Base-by-base conservation (phyloP, 2,888 invertebrate species). In the Xestia sexstrigata region DNA sequence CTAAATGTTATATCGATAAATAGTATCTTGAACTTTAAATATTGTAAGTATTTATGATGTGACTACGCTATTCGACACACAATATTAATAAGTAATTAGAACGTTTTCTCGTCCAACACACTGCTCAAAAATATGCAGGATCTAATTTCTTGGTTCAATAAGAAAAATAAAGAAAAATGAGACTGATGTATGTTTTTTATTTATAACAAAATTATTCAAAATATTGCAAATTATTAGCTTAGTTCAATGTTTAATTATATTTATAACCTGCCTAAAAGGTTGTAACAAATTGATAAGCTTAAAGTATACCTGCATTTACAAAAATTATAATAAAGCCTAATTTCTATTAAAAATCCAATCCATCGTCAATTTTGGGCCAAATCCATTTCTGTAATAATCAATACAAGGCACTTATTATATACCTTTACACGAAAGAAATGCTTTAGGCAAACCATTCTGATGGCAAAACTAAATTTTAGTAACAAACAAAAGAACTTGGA, bases 131-230 rank as follows among this genome's bases (percentile, higher is more conserved):
- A 85, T 85, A 87, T 88, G 87, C 88, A 89, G 84, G 87, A 84
- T 88, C 88, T 85, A 87, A 90, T 81, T 86, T 89, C 87, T 91
- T 91, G 87, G 86, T 87, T 88, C 88, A 90, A 83, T 86, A 90
- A 89, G 89, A 78, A 84, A 93, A 95, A 94, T 94, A 95, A 95
- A 95, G 91, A 90, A 91, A 93, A 47, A 92, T 93, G 93, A 95
- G 95, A 95, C 95, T 95, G 95, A 95, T 88, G 90, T 91, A 90
- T 90, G 77, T 75, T 75, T 93, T 92, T 92, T 88, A 88, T 89
- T 90, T 87, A 74, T 65, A 78, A 62, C 35, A 74, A 60, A 62
- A 42, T 2, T 75, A 82, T 74, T 68, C 72, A 70, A 42, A 65
- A 65, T 39, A 63, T 20, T 62, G 9, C 23, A 65, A 42, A 42